Base-by-base conservation (phyloP, 2,888 invertebrate genomes). In the Cantharis flavilabris region DNA sequence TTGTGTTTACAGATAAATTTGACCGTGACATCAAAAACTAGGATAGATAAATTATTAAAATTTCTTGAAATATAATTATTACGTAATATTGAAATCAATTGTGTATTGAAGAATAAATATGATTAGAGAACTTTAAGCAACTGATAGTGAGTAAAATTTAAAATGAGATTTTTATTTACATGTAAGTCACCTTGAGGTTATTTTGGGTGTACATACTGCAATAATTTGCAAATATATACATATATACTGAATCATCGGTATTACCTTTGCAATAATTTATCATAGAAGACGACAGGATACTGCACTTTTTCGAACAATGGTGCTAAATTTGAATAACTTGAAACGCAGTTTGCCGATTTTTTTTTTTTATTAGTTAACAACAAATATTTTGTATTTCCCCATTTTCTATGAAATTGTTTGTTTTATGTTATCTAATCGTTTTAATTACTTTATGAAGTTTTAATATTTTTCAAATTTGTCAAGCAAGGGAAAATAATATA, bases 171-270 rank as follows among this genome's bases (percentile, higher is more conserved):
- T 26, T 67, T 26, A 49, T 49, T 49, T 49, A 33, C 49, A 81
- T 81, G 80, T 79, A 82, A 83, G 83, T 83, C 83, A 83, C 83
- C 82, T 83, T 82, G 82, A 78, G n/a, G 78, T 79, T 83, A 83
- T 83, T 83, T 83, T 77, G 79, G 80, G 81, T 70, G 71, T 69
- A 76, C n/a, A 49, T 49, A 49, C n/a, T n/a, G 81, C 79, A 80
- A 81, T 80, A 81, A 82, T 81, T 83, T 80, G 80, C 72, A 81
- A 83, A 82, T 81, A 80, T 78, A 79, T 77, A 77, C 80, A 79
- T 78, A 79, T 77, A 76, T 81, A 79, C 78, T 79, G 77, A 75
- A 77, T 75, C 77, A 77, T 67, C 62, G 62, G 26, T 70, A 70
- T 75, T 72, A 75, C 75, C 77, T 77, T 63, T 69, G 65, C 72